phyloP scores from a whole-genome alignment of 2,888 invertebrate genomes.

The Craniophora ligustri region DNA sequence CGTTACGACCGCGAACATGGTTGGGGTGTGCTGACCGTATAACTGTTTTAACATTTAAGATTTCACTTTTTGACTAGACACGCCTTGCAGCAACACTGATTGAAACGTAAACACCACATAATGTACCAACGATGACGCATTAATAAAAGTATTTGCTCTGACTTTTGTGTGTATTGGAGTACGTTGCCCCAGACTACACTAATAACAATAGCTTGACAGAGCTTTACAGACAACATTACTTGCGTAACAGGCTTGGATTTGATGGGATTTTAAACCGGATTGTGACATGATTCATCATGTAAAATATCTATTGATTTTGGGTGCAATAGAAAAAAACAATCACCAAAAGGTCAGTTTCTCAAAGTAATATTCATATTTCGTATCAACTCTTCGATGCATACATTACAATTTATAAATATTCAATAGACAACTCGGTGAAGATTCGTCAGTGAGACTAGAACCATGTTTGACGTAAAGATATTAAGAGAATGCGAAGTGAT shows the following conservation, averaged over 20 bases:
- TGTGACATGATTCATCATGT: neutral
- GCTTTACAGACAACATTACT: conserved; percentile 3
- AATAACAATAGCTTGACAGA: conserved; percentile 6
- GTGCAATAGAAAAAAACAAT: no score
- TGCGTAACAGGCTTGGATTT: neutral
- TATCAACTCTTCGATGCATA: no score
- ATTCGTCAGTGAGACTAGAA: neutral
- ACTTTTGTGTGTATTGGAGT: conserved; percentile 27
- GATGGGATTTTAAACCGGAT: conserved; percentile 16
- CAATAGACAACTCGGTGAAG: neutral
- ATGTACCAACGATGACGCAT: conserved; percentile 33
- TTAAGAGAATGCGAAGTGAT: conserved; percentile 71
- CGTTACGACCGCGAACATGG: conserved; percentile 27
- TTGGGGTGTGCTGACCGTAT: conserved; percentile 29
- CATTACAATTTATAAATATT: no score
- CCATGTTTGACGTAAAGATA: conserved; percentile 48
- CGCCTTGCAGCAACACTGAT: conserved; percentile 1
- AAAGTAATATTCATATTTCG: no score
- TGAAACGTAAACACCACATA: conserved; percentile 7
- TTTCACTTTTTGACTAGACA: conserved; percentile 21
- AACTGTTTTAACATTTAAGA: conserved; percentile 25
- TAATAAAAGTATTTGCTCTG: conserved; percentile 24
- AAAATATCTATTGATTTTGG: no score
- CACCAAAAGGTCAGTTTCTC: no score
- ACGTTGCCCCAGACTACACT: conserved; percentile 17